These are phyloP conservation scores for Platerodrilus igneus DNA, from an alignment of 2,888 invertebrate genomes.

Conservation along the genomic window DNA sequence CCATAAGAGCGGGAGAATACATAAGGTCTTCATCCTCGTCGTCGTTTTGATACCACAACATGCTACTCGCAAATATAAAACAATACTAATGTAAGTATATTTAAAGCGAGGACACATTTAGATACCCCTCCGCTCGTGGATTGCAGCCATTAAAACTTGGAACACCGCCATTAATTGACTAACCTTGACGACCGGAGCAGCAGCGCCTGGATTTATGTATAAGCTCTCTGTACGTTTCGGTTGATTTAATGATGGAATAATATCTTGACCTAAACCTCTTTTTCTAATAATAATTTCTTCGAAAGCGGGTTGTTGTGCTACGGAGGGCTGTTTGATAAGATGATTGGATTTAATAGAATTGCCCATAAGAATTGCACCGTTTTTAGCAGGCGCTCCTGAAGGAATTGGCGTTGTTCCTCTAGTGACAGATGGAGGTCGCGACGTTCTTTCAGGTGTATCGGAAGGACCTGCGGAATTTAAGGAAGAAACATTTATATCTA, in stretches of 20 bases:
- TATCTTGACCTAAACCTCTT: slow-evolving; percentile 80
- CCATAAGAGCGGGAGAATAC: slow-evolving; percentile 83
- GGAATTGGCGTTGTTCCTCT: slow-evolving; percentile 53
- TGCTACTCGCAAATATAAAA: too few relatives aligned
- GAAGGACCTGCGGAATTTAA: slow-evolving; percentile 32
- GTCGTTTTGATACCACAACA: slow-evolving; percentile 71
- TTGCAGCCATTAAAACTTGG: slow-evolving; percentile 17
- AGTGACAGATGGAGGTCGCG: slow-evolving; percentile 54
- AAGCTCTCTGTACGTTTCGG: slow-evolving; percentile 90
- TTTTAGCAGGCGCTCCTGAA: slow-evolving; percentile 51
- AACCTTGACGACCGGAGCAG: slow-evolving; percentile 40
- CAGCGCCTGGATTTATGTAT: slow-evolving; percentile 61
- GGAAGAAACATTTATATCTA: too few relatives aligned
- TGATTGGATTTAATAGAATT: slow-evolving; percentile 39
- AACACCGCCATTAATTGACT: too few relatives aligned
- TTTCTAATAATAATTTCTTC: slow-evolving; percentile 79
- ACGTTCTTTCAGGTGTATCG: slow-evolving; percentile 49
- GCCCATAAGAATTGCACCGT: slow-evolving; percentile 62
- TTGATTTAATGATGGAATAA: slow-evolving; percentile 80
- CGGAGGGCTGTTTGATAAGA: slow-evolving; percentile 39
- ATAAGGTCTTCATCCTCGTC: slow-evolving; percentile 82
- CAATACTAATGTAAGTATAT: too few relatives aligned
- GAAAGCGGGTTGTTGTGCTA: slow-evolving; percentile 58
- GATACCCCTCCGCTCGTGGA: slow-evolving; percentile 22
- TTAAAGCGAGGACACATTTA: slow-evolving; percentile 23